These are phyloP conservation scores for Carassius gibelio DNA, from an alignment of 2,113 vertebrate genomes.

Conservation along the genomic window DNA sequence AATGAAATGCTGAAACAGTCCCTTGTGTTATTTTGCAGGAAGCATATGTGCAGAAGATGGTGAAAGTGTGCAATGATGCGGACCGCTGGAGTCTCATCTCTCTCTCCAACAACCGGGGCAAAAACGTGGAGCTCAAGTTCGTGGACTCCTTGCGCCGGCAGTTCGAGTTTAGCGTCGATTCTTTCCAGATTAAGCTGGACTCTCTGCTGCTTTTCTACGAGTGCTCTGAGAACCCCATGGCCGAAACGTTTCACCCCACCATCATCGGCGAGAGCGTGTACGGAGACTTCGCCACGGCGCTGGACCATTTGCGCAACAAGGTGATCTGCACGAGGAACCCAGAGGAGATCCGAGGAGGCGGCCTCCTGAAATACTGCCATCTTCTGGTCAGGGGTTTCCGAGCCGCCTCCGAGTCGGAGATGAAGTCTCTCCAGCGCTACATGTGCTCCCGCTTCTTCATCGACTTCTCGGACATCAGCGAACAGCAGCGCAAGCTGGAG, in stretches of 20 bases:
- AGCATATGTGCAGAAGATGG: slow-evolving; percentile 99
- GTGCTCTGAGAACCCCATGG: slow-evolving; percentile 97
- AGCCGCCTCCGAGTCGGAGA: slow-evolving; percentile 89
- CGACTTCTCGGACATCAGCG: slow-evolving; percentile 96
- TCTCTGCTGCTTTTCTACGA: slow-evolving; percentile 97
- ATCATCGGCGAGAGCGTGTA: slow-evolving; percentile 96
- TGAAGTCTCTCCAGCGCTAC: slow-evolving; percentile 93
- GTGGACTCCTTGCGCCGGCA: slow-evolving; percentile 96
- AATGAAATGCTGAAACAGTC: background rate
- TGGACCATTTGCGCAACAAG: slow-evolving; percentile 95
- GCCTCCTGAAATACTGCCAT: slow-evolving; percentile 99
- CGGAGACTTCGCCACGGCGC: slow-evolving; percentile 90
- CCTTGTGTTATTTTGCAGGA: slow-evolving; percentile 75
- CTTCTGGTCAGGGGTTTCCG: slow-evolving; percentile 94
- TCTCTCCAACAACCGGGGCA: slow-evolving; percentile 96
- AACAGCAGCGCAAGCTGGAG: slow-evolving; percentile 98
- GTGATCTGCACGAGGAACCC: slow-evolving; percentile 96
- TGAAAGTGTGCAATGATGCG: slow-evolving; percentile 98
- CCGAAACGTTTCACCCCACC: slow-evolving; percentile 95
- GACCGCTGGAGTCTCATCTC: slow-evolving; percentile 99
- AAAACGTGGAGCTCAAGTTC: slow-evolving; percentile 99
- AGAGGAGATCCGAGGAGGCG: slow-evolving; percentile 96
- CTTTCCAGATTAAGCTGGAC: slow-evolving; percentile 98
- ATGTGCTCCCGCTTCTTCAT: slow-evolving; percentile 81
- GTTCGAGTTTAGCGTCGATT: slow-evolving; percentile 99